A percentile compares a stretch with the other conserved stretches of the same genome.
phyloP scores from a whole-genome alignment of 23 tunicate genomes.

The Ciona savignyi region DNA sequence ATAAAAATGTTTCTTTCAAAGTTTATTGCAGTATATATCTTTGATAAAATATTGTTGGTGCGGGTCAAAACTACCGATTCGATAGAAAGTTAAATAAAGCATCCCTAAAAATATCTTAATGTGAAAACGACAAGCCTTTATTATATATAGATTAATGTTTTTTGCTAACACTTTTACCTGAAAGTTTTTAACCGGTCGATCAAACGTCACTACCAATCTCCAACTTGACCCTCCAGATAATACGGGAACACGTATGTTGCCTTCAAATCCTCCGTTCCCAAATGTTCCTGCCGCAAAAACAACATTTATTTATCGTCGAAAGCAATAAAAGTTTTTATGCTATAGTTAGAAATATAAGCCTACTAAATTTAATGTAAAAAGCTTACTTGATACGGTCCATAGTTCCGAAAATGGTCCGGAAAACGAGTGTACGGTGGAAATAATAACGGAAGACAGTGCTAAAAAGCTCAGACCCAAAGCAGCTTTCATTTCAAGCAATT shows the following conservation, averaged over 20 bases:
- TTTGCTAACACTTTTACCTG: constrained; percentile 14
- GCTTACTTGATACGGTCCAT: constrained; percentile 34
- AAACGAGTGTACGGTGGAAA: constrained; percentile 5
- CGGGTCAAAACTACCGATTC: too few relatives aligned
- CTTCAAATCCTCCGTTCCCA: constrained; percentile 52
- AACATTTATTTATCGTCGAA: background rate
- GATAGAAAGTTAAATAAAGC: too few relatives aligned
- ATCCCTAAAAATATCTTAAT: too few relatives aligned
- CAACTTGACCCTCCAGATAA: constrained; percentile 6
- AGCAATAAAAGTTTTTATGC: background rate
- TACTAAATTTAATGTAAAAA: background rate
- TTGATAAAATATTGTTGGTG: too few relatives aligned
- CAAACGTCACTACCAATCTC: constrained; percentile 35
- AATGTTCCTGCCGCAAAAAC: constrained; percentile 14
- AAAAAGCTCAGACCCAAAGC: too few relatives aligned
- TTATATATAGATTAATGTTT: background rate
- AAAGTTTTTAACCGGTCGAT: constrained; percentile 48
- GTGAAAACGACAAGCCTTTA: background rate
- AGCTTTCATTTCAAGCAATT: too few relatives aligned
- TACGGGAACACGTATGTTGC: constrained; percentile 36
- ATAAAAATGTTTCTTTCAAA: too few relatives aligned
- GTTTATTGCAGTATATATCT: too few relatives aligned
- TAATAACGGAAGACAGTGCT: background rate
- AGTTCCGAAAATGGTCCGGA: constrained; percentile 32
- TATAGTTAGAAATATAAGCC: background rate